Conservation (phyloP, 2,113 vertebrate genomes). For the Lepus europaeus region DNA sequence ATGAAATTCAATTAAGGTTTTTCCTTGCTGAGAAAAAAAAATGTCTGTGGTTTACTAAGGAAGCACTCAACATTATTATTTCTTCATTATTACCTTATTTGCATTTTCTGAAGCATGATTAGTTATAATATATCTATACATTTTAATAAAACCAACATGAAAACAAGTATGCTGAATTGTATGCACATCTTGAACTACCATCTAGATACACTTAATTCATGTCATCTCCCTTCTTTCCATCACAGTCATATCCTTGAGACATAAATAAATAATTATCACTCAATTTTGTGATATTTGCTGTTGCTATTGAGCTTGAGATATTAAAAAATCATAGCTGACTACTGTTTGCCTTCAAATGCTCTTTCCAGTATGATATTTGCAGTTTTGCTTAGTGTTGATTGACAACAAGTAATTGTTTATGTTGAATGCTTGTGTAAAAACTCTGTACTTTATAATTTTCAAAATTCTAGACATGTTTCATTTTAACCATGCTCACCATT, state of each 20-base stretch:
- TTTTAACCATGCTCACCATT: neutral
- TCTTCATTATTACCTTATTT: conserved; percentile 29
- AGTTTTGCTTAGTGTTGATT: neutral
- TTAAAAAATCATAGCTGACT: conserved; percentile 5
- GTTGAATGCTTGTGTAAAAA: conserved; percentile 38
- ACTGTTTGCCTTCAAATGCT: conserved; percentile 44
- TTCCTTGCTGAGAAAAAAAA: conserved; percentile 15
- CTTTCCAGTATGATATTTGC: neutral
- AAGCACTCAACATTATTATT: neutral
- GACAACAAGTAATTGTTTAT: neutral
- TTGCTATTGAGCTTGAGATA: neutral
- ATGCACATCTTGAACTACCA: neutral
- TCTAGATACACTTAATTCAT: neutral
- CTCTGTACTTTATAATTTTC: neutral
- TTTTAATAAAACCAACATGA: neutral
- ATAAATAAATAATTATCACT: neutral
- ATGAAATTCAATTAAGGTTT: conserved; percentile 48
- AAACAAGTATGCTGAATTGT: conserved; percentile 53
- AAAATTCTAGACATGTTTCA: neutral
- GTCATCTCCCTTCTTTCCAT: neutral
- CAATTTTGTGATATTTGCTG: neutral
- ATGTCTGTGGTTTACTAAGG: conserved; percentile 7
- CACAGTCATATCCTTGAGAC: neutral
- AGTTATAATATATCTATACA: neutral
- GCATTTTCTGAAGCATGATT: neutral